These are phyloP conservation scores for Pseudorhombus dupliciocellatus DNA, from an alignment of 2,113 vertebrate species.

Conservation along the genomic window DNA sequence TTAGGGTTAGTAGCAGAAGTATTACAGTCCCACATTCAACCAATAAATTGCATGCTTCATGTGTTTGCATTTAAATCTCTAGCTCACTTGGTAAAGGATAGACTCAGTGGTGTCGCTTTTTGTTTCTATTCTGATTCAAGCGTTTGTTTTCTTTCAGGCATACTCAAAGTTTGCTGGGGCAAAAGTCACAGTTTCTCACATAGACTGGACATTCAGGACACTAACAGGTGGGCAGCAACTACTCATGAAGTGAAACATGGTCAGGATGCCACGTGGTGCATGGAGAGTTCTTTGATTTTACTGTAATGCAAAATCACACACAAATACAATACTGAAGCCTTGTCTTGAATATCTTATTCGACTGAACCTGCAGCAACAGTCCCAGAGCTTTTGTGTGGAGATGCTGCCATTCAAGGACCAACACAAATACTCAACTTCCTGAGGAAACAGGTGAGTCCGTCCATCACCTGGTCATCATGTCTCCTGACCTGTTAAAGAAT, in stretches of 20 bases:
- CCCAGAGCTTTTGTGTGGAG: constrained; percentile 86
- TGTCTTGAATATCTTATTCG: not conserved
- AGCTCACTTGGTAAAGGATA: not conserved
- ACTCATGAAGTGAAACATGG: not conserved
- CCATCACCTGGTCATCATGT: not conserved
- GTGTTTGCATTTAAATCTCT: not conserved
- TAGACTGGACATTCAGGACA: constrained; percentile 91
- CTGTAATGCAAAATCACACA: not conserved
- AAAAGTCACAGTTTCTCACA: constrained; percentile 83
- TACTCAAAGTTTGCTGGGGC: constrained; percentile 93
- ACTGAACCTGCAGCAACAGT: constrained; percentile 73
- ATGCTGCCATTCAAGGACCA: constrained; percentile 85
- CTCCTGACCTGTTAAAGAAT: not conserved
- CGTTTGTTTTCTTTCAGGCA: constrained; percentile 81
- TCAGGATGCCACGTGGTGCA: not conserved
- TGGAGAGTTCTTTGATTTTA: not conserved
- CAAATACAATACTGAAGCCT: not conserved
- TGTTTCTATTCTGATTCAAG: not conserved
- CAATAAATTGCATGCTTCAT: not conserved
- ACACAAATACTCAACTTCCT: constrained; percentile 92
- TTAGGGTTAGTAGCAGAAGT: no score
- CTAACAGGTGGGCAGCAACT: constrained; percentile 85
- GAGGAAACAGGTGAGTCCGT: constrained; percentile 86
- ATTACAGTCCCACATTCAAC: not conserved
- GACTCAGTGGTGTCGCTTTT: not conserved